Evolutionary conservation across 1,140 invertebrate genomes (phyloP), one percentile per base, ranked within the genome.

Genomic region (Aradophagus sp.): DNA sequence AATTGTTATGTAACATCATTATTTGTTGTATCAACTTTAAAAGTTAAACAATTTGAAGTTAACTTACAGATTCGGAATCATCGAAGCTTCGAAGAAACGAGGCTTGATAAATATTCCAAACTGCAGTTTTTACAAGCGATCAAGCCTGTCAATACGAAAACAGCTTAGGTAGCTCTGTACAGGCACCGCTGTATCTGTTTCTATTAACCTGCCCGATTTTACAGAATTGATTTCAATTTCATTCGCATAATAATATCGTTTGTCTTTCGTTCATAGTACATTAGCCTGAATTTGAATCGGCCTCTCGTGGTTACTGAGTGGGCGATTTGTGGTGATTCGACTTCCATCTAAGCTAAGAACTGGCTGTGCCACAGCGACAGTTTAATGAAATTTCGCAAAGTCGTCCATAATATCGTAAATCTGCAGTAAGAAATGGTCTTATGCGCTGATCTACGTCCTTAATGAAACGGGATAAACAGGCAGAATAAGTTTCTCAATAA

Each of bases 381-480:
- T 71, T 71, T 71, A 71, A 71, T 71, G 68, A 71, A 71, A 71
- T 71, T 71, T 71, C 36, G 44, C 59, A 41, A 52, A 71, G 68
- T 59, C 67, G 44, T 63, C 38, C 53, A 59, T 71, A 59, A 55
- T 35, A 59, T 35, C 27, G 59, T 71, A 71, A 71, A 65, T 71
- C 31, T 53, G 7, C 19, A 5, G 20, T 31, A 53, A 53, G 19
- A 3, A 41, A 71, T 48, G 63, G 45, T 38, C 63, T 67, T 52
- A 52, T 14, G 15, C 20, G 34, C 20, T 27, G 27, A 63, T 62
- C 44, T 45, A 35, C 50, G 48, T 36, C 45, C 15, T 58, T 47
- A 56, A 69, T 61, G 66, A 56, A 47, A 50, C 41, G 14, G 47
- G 45, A 38, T 53, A 63, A 52, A 39, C 27, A 59, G 34, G 47